A percentile compares a stretch with the other conserved stretches of the same genome.
These are phyloP conservation scores for Lypha dubia DNA, from an alignment of 2,888 invertebrate species.

Conservation along the genomic window DNA sequence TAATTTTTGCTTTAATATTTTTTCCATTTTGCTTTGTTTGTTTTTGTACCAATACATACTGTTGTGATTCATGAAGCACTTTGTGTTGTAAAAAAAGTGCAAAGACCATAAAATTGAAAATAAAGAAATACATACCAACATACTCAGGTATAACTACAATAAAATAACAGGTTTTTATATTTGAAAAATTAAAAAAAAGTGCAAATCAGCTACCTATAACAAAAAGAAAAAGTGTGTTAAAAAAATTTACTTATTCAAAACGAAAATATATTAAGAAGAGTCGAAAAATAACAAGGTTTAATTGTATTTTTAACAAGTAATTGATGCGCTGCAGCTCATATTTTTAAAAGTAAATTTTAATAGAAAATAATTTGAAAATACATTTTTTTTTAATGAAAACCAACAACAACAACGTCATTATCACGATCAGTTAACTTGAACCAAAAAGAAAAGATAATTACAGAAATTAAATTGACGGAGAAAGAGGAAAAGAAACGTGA, in stretches of 20 bases:
- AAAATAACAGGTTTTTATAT: conserved; percentile 61
- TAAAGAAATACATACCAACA: neutral
- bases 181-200: conserved; percentile 30
- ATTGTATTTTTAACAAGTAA: conserved; percentile 51
- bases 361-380: conserved; percentile 41
- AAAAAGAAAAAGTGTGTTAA: conserved; percentile 52
- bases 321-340: conserved; percentile 42
- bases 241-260: conserved; percentile 30
- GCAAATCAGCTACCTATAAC: conserved; percentile 47
- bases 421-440: conserved; percentile 63
- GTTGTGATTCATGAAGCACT: conserved; percentile 67
- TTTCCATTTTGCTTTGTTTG: conserved; percentile 45
- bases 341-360: conserved; percentile 38
- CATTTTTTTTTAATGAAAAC: conserved; percentile 53
- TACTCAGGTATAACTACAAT: conserved; percentile 35
- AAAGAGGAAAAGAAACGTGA: conserved; percentile 33
- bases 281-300: conserved; percentile 48
- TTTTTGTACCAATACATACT: conserved; percentile 30
- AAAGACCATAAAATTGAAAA: conserved; percentile 67
- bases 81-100: conserved; percentile 66
- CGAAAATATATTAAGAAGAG: conserved; percentile 23
- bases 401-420: conserved; percentile 50
- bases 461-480: conserved; percentile 46
- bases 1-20: conserved; percentile 34
- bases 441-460: conserved; percentile 58